Evolutionary conservation across 2,888 invertebrate species (phyloP), one percentile per base, ranked within the genome.

Genomic region (Drosophila fulvimacula): DNA sequence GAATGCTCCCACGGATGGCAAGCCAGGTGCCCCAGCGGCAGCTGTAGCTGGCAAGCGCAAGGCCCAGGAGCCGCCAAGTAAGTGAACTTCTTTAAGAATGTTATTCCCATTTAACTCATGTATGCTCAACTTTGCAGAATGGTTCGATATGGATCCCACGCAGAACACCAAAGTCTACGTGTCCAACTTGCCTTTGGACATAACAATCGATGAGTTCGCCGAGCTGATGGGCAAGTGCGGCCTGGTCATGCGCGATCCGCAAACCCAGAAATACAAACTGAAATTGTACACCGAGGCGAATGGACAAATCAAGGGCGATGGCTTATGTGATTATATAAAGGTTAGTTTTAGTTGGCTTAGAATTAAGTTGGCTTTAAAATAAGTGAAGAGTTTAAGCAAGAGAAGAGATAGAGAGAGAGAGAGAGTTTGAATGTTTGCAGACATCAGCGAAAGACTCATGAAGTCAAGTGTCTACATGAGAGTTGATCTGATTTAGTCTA

Each of bases 191-290:
- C 99, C 99, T 0, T 90, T 94, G 61, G 97, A 98, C 83, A 95
- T 97, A 64, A 97, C 96, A 0, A 96, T 98, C 89, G 96, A 98
- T 74, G 97, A 97, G 91, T 97, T 98, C 93, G 94, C 96, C 48
- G 96, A 97, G 90, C 93, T 99, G 39, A 99, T 99, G 97, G 95
- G 96, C 82, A 99, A 99, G 93, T 99, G 97, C 94, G 99, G 99
- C 5, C 94, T 99, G 73, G 95, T 99, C 34, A 97, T 98, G 94
- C 95, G 96, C 82, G 98, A 99, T 92, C 94, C 95, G 0, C 94
- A 94, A 49, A 95, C 95, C 13, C 96, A 95, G 79, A 96, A 96
- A 90, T 96, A 96, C 92, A 99, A 98, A 93, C 93, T 98, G 1
- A 99, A 99, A 93, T 93, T 99, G 38, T 99, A 99, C 92, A 95